Conservation (phyloP, 2,797 vertebrate species). For the Microchirus variegatus region DNA sequence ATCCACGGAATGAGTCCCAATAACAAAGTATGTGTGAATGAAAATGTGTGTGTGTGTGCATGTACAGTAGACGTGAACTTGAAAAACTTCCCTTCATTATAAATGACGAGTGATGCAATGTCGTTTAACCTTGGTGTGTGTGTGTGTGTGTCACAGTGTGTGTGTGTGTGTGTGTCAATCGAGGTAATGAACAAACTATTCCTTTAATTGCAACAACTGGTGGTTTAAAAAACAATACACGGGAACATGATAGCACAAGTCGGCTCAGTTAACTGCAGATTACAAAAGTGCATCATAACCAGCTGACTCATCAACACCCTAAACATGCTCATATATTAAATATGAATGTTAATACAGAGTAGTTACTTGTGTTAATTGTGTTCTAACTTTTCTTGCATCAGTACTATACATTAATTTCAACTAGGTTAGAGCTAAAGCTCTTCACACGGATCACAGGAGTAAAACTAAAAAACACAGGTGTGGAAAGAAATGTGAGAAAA, state of each 20-base stretch:
- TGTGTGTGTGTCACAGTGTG: constrained; percentile 12
- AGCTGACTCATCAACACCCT: background rate
- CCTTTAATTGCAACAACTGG: background rate
- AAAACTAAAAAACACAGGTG: too few relatives aligned
- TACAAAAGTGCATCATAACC: constrained; percentile 10
- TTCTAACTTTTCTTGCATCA: too few relatives aligned
- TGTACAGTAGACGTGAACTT: constrained; percentile 45
- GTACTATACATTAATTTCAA: too few relatives aligned
- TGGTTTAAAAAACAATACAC: background rate
- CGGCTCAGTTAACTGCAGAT: constrained; percentile 11
- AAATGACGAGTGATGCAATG: constrained; percentile 9
- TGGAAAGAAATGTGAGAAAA: too few relatives aligned
- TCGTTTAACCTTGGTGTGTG: too few relatives aligned
- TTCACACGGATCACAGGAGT: too few relatives aligned
- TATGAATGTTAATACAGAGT: too few relatives aligned
- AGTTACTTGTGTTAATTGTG: too few relatives aligned
- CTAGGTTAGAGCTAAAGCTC: too few relatives aligned
- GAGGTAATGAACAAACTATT: background rate
- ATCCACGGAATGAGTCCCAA: too few relatives aligned
- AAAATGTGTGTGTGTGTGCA: constrained; percentile 6
- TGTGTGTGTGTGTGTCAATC: constrained; percentile 5
- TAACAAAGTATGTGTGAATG: background rate
- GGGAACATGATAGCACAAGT: constrained; percentile 11
- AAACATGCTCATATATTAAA: too few relatives aligned
- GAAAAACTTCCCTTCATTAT: constrained; percentile 42